Evolutionary conservation across 1,140 invertebrate genomes (phyloP).

Genomic region (Heliconius hermathena): DNA sequence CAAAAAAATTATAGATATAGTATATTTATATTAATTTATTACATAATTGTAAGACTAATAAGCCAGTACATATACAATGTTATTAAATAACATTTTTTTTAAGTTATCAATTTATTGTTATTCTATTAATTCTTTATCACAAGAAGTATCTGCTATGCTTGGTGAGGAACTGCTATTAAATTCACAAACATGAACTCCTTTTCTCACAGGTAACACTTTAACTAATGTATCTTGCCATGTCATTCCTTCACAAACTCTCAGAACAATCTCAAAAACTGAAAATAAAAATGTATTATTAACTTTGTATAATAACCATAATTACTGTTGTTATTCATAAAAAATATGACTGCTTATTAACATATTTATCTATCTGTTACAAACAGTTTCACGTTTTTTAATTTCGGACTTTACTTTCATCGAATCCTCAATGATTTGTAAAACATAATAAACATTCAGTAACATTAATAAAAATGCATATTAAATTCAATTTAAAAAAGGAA

Average conservation of each 20-base stretch:
- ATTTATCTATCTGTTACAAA: no score
- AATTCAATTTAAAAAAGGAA: no score
- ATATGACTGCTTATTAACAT: no score
- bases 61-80: not conserved
- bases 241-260: conserved; percentile 88
- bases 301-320: not conserved
- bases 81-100: not conserved
- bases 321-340: no score
- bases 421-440: no score
- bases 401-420: no score
- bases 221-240: conserved; percentile 94
- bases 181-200: conserved; percentile 84
- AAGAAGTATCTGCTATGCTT: conserved; percentile 46
- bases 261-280: conserved; percentile 96
- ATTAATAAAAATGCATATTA: no score
- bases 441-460: no score
- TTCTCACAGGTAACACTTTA: conserved; percentile 89
- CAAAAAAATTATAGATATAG: not conserved
- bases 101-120: not conserved
- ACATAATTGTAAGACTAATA: conserved; percentile 9
- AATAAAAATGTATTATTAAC: conserved; percentile 50
- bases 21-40: conserved; percentile 26
- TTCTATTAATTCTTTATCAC: conserved; percentile 31
- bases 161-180: conserved; percentile 47
- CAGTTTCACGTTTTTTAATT: no score